Conservation (phyloP, 2,888 invertebrate species). For the Philereme transversata region DNA sequence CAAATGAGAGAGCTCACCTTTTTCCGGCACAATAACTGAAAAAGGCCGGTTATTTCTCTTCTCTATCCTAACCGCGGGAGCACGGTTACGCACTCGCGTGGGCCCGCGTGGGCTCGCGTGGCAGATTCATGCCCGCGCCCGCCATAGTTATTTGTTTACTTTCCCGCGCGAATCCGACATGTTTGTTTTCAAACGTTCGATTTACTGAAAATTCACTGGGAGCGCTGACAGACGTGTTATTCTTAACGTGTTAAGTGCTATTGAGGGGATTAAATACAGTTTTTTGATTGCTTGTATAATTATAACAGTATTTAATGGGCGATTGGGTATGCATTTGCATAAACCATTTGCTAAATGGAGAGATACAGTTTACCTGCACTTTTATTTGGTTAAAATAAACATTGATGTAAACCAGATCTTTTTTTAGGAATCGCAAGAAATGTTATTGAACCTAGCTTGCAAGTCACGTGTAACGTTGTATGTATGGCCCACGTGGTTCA, state of each 20-base stretch:
- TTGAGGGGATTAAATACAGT: slow-evolving; percentile 29
- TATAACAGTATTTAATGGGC: slow-evolving; percentile 4
- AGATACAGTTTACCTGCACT: slow-evolving; percentile 13
- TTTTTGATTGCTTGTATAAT: slow-evolving; percentile 17
- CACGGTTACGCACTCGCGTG: slow-evolving; percentile 55
- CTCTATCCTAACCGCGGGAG: slow-evolving; percentile 34
- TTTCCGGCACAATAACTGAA: not conserved
- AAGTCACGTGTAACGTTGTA: too few species aligned
- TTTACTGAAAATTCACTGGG: slow-evolving; percentile 75
- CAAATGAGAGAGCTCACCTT: not conserved
- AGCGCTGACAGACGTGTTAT: slow-evolving; percentile 69
- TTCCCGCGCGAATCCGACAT: slow-evolving; percentile 56
- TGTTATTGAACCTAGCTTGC: slow-evolving; percentile 20
- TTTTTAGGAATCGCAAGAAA: not conserved
- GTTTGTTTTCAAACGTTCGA: slow-evolving; percentile 70
- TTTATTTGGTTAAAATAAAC: slow-evolving; percentile 5
- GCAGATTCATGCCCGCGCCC: slow-evolving; percentile 63
- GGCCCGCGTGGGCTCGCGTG: slow-evolving; percentile 62
- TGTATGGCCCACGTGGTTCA: too few species aligned
- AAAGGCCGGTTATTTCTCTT: slow-evolving; percentile 6
- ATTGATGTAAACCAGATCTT: slow-evolving; percentile 18
- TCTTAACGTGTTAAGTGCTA: slow-evolving; percentile 41
- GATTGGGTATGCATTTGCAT: not conserved
- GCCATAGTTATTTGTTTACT: slow-evolving; percentile 64
- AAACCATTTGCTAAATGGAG: not conserved